phyloP scores from a whole-genome alignment of 1,140 invertebrate species.

The Dendroctonus ponderosae region DNA sequence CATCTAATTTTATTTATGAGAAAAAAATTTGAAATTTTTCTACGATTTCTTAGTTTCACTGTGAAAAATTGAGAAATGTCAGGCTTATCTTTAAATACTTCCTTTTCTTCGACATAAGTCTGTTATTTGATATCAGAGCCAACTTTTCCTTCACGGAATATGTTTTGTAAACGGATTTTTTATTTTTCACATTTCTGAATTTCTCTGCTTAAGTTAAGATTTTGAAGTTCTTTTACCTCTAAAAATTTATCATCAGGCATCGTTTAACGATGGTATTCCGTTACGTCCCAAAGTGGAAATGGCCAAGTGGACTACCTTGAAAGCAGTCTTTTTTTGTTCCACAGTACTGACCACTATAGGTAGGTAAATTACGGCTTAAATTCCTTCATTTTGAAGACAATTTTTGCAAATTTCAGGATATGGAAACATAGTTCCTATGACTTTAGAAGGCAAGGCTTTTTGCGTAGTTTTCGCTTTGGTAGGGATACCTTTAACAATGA shows the following conservation, averaged over 20 bases:
- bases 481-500: slow-evolving; percentile 89
- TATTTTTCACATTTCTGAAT: too few relatives aligned
- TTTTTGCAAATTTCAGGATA: slow-evolving; percentile 68
- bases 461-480: slow-evolving; percentile 92
- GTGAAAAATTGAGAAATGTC: too few relatives aligned
- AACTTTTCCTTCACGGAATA: too few relatives aligned
- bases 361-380: slow-evolving; percentile 46
- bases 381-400: neutral
- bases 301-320: slow-evolving; percentile 73
- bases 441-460: slow-evolving; percentile 78
- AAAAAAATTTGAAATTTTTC: too few relatives aligned
- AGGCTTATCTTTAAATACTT: too few relatives aligned
- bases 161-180: too few relatives aligned
- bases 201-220: too few relatives aligned
- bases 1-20: too few relatives aligned
- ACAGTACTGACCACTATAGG: slow-evolving; percentile 83
- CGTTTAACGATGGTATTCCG: slow-evolving; percentile 60
- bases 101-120: too few relatives aligned
- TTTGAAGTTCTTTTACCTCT: too few relatives aligned
- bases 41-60: too few relatives aligned
- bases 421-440: slow-evolving; percentile 91
- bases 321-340: slow-evolving; percentile 81
- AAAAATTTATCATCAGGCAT: slow-evolving; percentile 46
- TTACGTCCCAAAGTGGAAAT: slow-evolving; percentile 44
- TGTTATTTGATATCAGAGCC: too few relatives aligned